phyloP scores from a whole-genome alignment of 2,797 vertebrate species.

The Leucoraja ocellata region DNA sequence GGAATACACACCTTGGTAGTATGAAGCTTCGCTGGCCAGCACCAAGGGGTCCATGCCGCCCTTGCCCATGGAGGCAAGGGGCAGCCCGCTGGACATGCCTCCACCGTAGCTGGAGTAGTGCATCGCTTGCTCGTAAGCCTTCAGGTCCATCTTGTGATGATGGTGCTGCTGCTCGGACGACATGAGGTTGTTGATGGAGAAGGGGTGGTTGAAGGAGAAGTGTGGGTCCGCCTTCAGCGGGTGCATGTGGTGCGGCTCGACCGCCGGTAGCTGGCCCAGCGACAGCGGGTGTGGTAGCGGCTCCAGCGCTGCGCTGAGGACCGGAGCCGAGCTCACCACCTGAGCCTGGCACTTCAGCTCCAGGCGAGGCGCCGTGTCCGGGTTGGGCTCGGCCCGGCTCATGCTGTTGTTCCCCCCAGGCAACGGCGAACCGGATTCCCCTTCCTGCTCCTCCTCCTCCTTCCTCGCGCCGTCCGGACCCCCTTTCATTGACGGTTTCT shows the following conservation, averaged over 20 bases:
- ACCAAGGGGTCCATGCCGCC: slow-evolving; percentile 78
- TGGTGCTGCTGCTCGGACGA: slow-evolving; percentile 85
- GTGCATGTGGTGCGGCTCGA: slow-evolving; percentile 46
- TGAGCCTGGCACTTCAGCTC: slow-evolving; percentile 72
- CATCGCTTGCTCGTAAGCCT: slow-evolving; percentile 86
- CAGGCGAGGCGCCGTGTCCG: slow-evolving; percentile 59
- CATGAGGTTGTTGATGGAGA: slow-evolving; percentile 98
- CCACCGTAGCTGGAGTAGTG: slow-evolving; percentile 82
- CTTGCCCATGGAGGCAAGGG: slow-evolving; percentile 67
- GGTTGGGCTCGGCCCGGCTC: slow-evolving; percentile 53
- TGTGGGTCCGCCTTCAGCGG: slow-evolving; percentile 91
- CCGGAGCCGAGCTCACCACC: slow-evolving; percentile 59
- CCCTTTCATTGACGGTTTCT: slow-evolving; percentile 61
- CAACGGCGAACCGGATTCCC: slow-evolving; percentile 43
- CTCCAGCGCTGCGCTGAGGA: slow-evolving; percentile 51
- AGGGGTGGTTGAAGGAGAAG: slow-evolving; percentile 95
- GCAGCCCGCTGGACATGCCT: slow-evolving; percentile 65
- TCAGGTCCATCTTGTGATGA: slow-evolving; percentile 92
- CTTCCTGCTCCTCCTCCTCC: slow-evolving; percentile 52
- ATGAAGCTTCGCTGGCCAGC: slow-evolving; percentile 73
- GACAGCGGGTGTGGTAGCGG: slow-evolving; percentile 39
- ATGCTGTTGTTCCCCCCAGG: not conserved
- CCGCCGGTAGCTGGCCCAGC: slow-evolving; percentile 69
- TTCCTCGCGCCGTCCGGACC: slow-evolving; percentile 64
- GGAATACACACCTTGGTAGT: slow-evolving; percentile 95